phyloP scores from a whole-genome alignment of 1,140 invertebrate species.

The Drosophila truncata region DNA sequence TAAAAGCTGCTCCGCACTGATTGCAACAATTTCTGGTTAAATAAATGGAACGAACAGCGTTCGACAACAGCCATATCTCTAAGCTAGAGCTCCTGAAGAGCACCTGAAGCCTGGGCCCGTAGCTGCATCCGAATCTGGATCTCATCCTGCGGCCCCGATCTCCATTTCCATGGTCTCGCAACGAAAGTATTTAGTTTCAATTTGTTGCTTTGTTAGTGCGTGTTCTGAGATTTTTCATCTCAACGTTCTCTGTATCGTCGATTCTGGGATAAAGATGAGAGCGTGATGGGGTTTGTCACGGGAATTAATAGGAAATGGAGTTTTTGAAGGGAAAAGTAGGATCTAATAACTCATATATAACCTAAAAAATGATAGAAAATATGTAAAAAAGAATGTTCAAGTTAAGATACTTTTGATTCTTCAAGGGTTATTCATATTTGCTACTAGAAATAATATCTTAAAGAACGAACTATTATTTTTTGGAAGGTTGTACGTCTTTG shows the following conservation, averaged over 20 bases:
- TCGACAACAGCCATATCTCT: slow-evolving; percentile 43
- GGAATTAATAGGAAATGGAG: neutral
- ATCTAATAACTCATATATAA: neutral
- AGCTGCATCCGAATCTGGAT: slow-evolving; percentile 53
- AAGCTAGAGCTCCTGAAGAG: slow-evolving; percentile 54
- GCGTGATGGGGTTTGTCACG: slow-evolving; percentile 19
- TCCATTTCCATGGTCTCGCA: slow-evolving; percentile 53
- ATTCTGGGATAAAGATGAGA: slow-evolving; percentile 28
- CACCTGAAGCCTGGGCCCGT: slow-evolving; percentile 5
- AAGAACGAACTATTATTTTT: neutral
- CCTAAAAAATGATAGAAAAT: neutral
- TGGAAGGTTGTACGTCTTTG: neutral
- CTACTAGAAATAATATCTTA: no score
- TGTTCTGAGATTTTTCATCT: slow-evolving; percentile 76
- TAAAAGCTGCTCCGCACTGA: slow-evolving; percentile 75
- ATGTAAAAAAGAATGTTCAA: neutral
- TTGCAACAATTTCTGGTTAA: slow-evolving; percentile 80
- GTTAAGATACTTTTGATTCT: neutral
- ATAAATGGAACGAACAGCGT: slow-evolving; percentile 75
- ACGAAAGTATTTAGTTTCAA: slow-evolving; percentile 82
- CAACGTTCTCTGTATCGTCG: slow-evolving; percentile 8
- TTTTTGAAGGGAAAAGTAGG: neutral
- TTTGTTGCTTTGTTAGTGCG: slow-evolving; percentile 83
- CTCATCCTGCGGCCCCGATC: slow-evolving; percentile 53
- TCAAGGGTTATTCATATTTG: neutral